Percentiles rank a stretch among this genome's conserved stretches.
Conservation (phyloP, 2,113 vertebrate genomes). For the Zootoca vivipara region DNA sequence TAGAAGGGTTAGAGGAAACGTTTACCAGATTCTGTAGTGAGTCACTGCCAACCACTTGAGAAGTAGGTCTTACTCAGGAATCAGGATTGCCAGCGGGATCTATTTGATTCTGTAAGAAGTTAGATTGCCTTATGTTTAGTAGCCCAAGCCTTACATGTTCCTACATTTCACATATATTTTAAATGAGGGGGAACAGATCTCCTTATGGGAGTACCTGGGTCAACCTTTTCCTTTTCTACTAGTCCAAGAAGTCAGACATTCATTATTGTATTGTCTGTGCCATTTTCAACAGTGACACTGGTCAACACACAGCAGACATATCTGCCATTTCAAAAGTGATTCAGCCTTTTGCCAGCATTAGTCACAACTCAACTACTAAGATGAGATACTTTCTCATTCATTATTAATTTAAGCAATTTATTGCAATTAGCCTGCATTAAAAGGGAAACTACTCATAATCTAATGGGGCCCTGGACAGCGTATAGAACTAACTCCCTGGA, state of each 20-base stretch:
- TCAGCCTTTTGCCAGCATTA: background rate
- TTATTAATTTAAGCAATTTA: background rate
- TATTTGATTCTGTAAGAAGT: background rate
- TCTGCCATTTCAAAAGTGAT: background rate
- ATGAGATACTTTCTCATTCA: background rate
- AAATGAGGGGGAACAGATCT: background rate
- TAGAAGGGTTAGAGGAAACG: background rate
- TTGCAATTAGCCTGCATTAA: too few species aligned
- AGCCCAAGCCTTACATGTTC: background rate
- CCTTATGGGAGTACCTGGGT: background rate
- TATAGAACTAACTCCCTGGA: too few species aligned
- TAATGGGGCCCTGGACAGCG: too few species aligned
- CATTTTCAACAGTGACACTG: background rate
- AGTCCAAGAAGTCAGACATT: background rate
- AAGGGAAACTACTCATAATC: too few species aligned
- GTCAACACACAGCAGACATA: background rate
- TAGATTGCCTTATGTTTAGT: background rate
- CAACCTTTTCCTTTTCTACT: background rate
- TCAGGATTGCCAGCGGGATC: background rate
- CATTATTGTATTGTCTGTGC: background rate
- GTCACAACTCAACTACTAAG: background rate
- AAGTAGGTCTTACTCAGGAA: background rate
- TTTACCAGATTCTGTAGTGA: background rate
- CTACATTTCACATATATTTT: background rate
- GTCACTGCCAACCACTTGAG: background rate